These are phyloP conservation scores for Pheucticus melanocephalus DNA, from an alignment of 2,113 vertebrate genomes.

Conservation along the genomic window DNA sequence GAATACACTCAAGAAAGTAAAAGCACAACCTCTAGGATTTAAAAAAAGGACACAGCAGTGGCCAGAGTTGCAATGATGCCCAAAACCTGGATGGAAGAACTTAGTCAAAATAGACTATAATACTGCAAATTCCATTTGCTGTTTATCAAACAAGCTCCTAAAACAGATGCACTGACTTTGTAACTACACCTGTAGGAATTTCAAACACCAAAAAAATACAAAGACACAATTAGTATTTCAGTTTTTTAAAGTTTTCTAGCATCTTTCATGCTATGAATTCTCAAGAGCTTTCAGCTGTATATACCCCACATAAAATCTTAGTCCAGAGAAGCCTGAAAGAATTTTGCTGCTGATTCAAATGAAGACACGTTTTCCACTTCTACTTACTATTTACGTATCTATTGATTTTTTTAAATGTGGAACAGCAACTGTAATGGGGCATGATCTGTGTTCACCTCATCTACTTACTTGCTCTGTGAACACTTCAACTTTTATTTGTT, in stretches of 20 bases:
- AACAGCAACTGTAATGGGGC: not conserved
- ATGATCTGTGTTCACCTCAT: not conserved
- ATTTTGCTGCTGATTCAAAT: not conserved
- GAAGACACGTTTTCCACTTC: not conserved
- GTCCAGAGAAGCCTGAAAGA: not conserved
- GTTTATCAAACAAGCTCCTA: not conserved
- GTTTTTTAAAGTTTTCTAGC: not conserved
- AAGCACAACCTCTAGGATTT: not conserved
- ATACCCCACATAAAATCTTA: not conserved
- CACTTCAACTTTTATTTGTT: not conserved
- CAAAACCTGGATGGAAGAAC: not conserved
- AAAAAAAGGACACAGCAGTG: not conserved
- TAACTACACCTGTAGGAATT: not conserved
- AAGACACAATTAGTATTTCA: not conserved
- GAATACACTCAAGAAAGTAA: not conserved
- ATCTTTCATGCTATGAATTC: not conserved
- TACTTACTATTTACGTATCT: not conserved
- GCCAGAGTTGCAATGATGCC: not conserved
- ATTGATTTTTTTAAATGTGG: not conserved
- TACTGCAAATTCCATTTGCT: not conserved
- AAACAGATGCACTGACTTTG: not conserved
- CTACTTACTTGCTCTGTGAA: not conserved
- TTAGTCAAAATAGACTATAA: not conserved
- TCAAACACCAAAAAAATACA: not conserved
- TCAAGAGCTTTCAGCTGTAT: slow-evolving; percentile 1